Conservation (phyloP, 2,797 vertebrate species). For the Chelon labrosus region DNA sequence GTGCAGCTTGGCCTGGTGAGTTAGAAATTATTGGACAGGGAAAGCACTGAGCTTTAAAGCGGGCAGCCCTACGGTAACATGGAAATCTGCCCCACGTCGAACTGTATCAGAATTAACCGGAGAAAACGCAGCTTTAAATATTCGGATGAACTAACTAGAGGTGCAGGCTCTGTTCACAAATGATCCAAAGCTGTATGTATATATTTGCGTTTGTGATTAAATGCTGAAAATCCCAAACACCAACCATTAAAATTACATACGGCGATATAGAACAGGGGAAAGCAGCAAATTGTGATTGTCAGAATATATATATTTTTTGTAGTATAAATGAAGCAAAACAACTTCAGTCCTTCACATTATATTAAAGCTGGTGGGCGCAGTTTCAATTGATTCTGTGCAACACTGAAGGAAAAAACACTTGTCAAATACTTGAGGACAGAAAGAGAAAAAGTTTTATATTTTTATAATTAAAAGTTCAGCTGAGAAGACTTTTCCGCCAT, state of each 20-base stretch:
- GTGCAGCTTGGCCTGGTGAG: constrained; percentile 60
- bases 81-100: constrained; percentile 60
- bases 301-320: not conserved
- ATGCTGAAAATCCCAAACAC: too few species aligned
- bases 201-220: not conserved
- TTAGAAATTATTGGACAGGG: constrained; percentile 60
- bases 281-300: not conserved
- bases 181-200: not conserved
- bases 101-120: constrained; percentile 57
- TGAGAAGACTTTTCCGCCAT: not conserved
- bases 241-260: too few species aligned
- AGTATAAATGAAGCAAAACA: too few species aligned
- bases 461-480: too few species aligned
- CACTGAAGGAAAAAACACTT: not conserved
- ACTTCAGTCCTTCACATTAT: not conserved
- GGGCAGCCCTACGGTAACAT: constrained; percentile 50
- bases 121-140: constrained; percentile 35
- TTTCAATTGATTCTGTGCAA: not conserved
- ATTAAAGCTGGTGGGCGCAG: not conserved
- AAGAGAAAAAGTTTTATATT: not conserved
- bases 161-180: not conserved
- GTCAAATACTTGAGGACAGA: too few species aligned
- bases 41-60: constrained; percentile 32
- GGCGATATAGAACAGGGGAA: too few species aligned
- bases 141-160: constrained; percentile 11